Evolutionary conservation across 2,888 invertebrate species (phyloP).

Genomic region (Fragum whitleyi): DNA sequence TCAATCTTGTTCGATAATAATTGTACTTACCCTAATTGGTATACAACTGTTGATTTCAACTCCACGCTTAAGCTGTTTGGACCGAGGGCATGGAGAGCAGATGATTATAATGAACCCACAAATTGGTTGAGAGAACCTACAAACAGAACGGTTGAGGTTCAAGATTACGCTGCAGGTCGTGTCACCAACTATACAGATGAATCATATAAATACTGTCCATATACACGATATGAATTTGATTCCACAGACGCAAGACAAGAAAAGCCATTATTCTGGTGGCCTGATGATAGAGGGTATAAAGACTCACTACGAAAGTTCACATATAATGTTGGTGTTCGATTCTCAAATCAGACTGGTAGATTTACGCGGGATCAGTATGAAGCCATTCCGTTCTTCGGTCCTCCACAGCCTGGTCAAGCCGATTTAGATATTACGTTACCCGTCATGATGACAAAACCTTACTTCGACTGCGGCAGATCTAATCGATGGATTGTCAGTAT

Average conservation of each 20-base stretch:
- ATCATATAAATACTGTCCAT: constrained; percentile 92
- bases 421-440: constrained; percentile 88
- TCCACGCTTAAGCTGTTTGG: constrained; percentile 97
- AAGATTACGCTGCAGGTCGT: constrained; percentile 88
- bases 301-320: constrained; percentile 79
- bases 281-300: constrained; percentile 95
- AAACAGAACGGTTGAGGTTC: constrained; percentile 92
- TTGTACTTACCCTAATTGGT: constrained; percentile 94
- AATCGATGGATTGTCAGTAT: constrained; percentile 98
- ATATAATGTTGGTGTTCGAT: constrained; percentile 82
- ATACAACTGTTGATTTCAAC: constrained; percentile 95
- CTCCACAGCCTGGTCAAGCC: constrained; percentile 83
- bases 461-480: constrained; percentile 97
- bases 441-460: constrained; percentile 96
- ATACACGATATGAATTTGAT: constrained; percentile 59
- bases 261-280: constrained; percentile 89
- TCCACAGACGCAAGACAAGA: constrained; percentile 48
- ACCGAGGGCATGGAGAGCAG: constrained; percentile 91
- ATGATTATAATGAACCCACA: constrained; percentile 91
- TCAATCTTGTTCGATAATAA: constrained; percentile 97
- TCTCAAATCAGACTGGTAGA: constrained; percentile 82
- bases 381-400: constrained; percentile 83
- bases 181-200: constrained; percentile 96
- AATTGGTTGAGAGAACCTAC: constrained; percentile 98
- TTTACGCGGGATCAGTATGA: constrained; percentile 78